phyloP scores from a whole-genome alignment of 2,797 vertebrate species.

The Cirrhinus molitorella region DNA sequence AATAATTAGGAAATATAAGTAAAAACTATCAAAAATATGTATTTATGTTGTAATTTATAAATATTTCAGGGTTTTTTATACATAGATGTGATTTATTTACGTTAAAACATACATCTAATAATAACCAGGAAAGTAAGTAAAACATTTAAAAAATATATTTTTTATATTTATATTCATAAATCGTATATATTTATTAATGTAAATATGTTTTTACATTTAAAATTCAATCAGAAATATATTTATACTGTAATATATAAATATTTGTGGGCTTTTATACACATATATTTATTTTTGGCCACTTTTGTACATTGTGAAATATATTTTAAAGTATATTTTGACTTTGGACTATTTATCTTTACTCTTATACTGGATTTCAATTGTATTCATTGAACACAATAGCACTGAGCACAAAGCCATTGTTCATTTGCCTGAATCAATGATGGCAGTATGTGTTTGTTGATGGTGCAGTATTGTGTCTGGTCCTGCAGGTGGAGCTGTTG shows the following conservation, averaged over 20 bases:
- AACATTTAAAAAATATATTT: too few relatives aligned
- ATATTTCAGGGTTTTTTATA: too few relatives aligned
- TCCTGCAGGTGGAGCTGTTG: slow-evolving; percentile 86
- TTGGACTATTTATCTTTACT: too few relatives aligned
- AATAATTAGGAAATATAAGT: background rate
- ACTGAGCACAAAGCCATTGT: background rate
- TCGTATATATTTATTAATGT: too few relatives aligned
- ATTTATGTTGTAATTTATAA: too few relatives aligned
- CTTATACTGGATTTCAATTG: background rate
- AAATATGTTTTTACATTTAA: too few relatives aligned
- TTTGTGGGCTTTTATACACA: background rate
- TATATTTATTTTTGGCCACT: background rate
- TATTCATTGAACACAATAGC: background rate
- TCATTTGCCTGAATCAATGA: too few relatives aligned
- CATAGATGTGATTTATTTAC: background rate
- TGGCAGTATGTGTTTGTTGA: too few relatives aligned
- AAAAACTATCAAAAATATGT: background rate
- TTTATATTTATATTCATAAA: too few relatives aligned
- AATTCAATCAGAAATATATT: too few relatives aligned
- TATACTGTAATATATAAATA: background rate
- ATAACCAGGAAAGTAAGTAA: too few relatives aligned
- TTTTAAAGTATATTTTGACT: background rate
- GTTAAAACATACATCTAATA: too few relatives aligned
- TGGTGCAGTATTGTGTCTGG: background rate
- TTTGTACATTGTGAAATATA: background rate